Evolutionary conservation across 2,113 vertebrate species (phyloP), one percentile per base, ranked within the genome.

Genomic region (Prunella fulvescens): DNA sequence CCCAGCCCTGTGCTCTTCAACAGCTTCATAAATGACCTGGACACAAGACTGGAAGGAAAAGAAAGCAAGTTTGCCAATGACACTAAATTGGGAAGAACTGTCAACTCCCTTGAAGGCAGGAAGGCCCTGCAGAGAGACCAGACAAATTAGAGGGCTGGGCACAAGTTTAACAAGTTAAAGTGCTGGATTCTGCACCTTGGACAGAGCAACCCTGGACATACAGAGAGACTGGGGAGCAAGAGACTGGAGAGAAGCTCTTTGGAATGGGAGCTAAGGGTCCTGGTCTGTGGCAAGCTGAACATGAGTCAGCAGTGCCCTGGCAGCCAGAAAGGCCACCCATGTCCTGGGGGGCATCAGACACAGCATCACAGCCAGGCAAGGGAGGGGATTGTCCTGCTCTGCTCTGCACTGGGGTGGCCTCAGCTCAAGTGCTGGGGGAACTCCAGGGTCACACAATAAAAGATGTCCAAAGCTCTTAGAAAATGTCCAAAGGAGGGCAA

Each of bases 271-370:
- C 48, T 56, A n/a, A 5, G 48, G 4, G 9, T 47, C n/a, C n/a
- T 79, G 65, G 9, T 29, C 2, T 0, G 0, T 54, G 57, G 1
- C 13, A 56, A 35, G 48, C 0, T 71, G 48, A 40, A 47, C 5
- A 1, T 8, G 20, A 26, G 14, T 0, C 57, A 64, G 35, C 29
- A 71, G 42, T 48, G 74, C 35, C 85, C 57, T 48, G 57, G 25
- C 20, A 48, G 25, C 5, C 48, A 40, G 74, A 11, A 79, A 11
- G 13, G 16, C 4, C 40, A 40, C 3, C 13, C 0, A 0, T 35
- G 14, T 42, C 35, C 57, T 56, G 20, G 16, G 28, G 19, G 0
- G 16, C 48, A 58, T 37, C 71, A 86, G 62, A 20, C 37, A 11
- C 37, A 86, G 45, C 14, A 86, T 37, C 9, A 1, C 44, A 25